Conservation (phyloP, 53 echinoderm and acorn worm genomes). For the Echinarachnius parma region DNA sequence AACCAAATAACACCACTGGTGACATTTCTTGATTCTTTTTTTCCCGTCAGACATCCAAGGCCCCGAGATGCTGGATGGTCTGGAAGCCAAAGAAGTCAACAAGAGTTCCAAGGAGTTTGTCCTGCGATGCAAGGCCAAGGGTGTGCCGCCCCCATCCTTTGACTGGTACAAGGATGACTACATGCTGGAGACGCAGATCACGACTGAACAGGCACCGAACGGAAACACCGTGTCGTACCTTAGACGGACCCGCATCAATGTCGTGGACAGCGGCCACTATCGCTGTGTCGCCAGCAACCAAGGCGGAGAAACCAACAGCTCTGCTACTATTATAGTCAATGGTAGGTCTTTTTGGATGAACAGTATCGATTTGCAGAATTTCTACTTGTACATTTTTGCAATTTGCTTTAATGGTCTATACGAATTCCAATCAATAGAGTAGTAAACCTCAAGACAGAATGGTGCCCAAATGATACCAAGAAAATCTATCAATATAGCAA, state of each 20-base stretch:
- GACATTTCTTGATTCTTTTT: background rate
- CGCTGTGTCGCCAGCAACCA: constrained; percentile 54
- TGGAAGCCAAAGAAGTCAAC: constrained; percentile 29
- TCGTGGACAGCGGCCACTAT: constrained; percentile 54
- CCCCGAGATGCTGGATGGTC: constrained; percentile 31
- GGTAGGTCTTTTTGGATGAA: constrained; percentile 37
- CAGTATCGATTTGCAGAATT: no score
- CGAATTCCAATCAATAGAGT: no score
- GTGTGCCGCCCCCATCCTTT: constrained; percentile 59
- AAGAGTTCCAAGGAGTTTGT: constrained; percentile 53
- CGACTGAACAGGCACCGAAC: background rate
- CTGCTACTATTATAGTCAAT: constrained; percentile 50
- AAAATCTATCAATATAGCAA: no score
- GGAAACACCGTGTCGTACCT: constrained; percentile 26
- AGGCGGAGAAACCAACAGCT: constrained; percentile 41
- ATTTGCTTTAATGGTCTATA: no score
- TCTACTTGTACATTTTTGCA: no score
- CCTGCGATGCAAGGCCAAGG: constrained; percentile 62
- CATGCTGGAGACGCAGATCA: constrained; percentile 12
- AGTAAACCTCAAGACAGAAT: no score
- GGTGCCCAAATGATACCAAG: no score
- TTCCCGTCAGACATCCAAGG: constrained; percentile 35
- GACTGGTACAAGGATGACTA: constrained; percentile 69
- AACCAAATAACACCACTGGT: background rate
- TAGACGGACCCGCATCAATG: constrained; percentile 38